Base-by-base conservation (phyloP, 2,797 vertebrate species). In the Petrocephalus sullivani region DNA sequence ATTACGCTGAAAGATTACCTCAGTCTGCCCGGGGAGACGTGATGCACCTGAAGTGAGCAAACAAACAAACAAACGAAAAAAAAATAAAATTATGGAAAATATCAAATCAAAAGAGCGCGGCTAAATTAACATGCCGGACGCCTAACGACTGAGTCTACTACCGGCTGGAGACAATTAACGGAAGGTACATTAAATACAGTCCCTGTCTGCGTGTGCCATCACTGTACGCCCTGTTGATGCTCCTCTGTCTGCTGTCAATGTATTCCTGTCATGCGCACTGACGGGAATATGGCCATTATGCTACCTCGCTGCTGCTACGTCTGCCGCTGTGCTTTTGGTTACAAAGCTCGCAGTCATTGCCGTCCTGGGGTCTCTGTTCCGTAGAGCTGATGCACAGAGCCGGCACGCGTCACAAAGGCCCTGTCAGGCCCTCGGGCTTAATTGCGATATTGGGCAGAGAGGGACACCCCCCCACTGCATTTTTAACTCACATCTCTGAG, bases 361-460 rank as follows among this genome's bases (percentile, higher is more conserved):
- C 53, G 64, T 87, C 41, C 83, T 64, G 58, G 89, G 91, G 86
- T 57, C 87, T 89, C 91, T 88, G 89, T 90, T 92, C 89, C 88
- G 53, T 89, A 88, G 88, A 90, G 86, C 91, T 89, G 90, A 88
- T 87, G 91, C 88, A 91, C 90, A 90, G 90, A 91, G 91, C 89
- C 87, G 89, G 83, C 23, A 28, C 87, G 75, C 49, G 81, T 89
- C 87, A 83, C 75, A 53, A 88, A 81, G 89, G 88, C 89, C 87
- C 87, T 90, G 87, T 89, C 85, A 91, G 90, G 64, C 88, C 87
- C 78, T 12, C 49, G 46, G 88, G 86, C 67, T 81, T 81, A 51
- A 95, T 94, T 95, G 94, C 90, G 82, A 91, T 94, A 95, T 93
- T 87, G 90, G 91, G 93, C 92, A 92, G 89, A 90, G 89, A 92